phyloP scores from a whole-genome alignment of 2,888 invertebrate genomes.

The Margaritifera margaritifera region DNA sequence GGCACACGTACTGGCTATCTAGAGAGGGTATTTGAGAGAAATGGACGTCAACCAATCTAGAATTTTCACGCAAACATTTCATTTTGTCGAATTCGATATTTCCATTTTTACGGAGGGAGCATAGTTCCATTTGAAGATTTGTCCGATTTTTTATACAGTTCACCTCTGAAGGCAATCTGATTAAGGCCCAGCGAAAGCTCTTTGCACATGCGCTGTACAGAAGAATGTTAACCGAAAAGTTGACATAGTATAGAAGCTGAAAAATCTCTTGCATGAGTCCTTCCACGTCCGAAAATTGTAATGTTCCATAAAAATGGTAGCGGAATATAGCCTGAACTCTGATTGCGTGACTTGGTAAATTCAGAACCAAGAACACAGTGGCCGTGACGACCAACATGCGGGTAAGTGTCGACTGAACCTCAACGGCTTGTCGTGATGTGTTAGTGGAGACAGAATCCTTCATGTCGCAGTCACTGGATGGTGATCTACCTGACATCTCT shows the following conservation, averaged over 20 bases:
- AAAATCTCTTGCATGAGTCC: constrained; percentile 74
- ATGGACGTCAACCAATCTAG: constrained; percentile 54
- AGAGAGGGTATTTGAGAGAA: constrained; percentile 53
- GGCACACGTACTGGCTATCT: constrained; percentile 45
- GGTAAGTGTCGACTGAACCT: constrained; percentile 76
- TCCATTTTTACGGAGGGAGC: constrained; percentile 16
- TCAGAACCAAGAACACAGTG: constrained; percentile 84
- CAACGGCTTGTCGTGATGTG: constrained; percentile 25
- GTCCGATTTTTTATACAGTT: constrained; percentile 7
- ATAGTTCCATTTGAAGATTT: constrained; percentile 7
- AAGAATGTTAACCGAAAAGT: constrained; percentile 81
- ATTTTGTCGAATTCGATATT: constrained; percentile 7
- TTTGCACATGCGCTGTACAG: constrained; percentile 81
- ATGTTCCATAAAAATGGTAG: constrained; percentile 36
- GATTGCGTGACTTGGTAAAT: constrained; percentile 72
- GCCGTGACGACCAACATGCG: constrained; percentile 89
- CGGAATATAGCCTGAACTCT: constrained; percentile 53
- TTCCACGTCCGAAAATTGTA: constrained; percentile 41
- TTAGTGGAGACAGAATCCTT: constrained; percentile 9
- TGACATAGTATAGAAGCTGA: constrained; percentile 83
- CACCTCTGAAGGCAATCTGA: constrained; percentile 26
- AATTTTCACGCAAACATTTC: constrained; percentile 19
- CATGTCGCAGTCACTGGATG: constrained; percentile 12
- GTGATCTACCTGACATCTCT: constrained; percentile 20
- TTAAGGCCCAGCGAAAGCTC: constrained; percentile 52